Base-by-base conservation (phyloP, 2,888 invertebrate species). In the Tipula confusa region DNA sequence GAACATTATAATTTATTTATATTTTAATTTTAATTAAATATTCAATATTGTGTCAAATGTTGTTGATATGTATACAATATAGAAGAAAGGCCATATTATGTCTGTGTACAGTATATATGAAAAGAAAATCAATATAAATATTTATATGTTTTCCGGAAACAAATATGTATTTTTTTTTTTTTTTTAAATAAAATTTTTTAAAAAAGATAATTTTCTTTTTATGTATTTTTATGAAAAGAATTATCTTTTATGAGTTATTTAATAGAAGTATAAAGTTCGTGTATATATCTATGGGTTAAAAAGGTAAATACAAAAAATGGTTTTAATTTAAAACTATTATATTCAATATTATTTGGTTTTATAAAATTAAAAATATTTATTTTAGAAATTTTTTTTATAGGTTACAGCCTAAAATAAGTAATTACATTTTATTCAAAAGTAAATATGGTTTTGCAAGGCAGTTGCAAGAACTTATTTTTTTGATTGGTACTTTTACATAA, bases 91-190 rank as follows among this genome's bases (percentile, higher is more conserved):
- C 15, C 15, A 15, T 43, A 43, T 43, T 43, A 18, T 43, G 15
- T 43, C 15, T 43, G 43, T 15, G 4, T 64, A 64, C 43, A 15
- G n/a, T 43, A 36, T 1, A 36, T 36, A 64, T 64, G n/a, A 64
- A 64, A 64, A 9, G 64, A 64, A 64, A 64, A 64, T 64, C 64
- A 64, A 64, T 64, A 64, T 64, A 64, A 64, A 64, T 64, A 64
- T 64, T 64, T 64, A 64, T 64, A 64, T 7, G 24, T 64, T 64
- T 64, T 64, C 64, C 64, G 64, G 64, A 64, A 64, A n/a, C n/a
- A n/a, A n/a, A 24, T 64, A 18, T 24, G 9, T 64, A 64, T 64
- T 64, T 64, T 64, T 9, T 64, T 64, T 64, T 64, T 33, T n/a
- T n/a, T n/a, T n/a, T n/a, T n/a, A n/a, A n/a, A n/a, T n/a, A n/a